phyloP scores from a whole-genome alignment of 2,888 invertebrate genomes.

The Hipparchia semele region DNA sequence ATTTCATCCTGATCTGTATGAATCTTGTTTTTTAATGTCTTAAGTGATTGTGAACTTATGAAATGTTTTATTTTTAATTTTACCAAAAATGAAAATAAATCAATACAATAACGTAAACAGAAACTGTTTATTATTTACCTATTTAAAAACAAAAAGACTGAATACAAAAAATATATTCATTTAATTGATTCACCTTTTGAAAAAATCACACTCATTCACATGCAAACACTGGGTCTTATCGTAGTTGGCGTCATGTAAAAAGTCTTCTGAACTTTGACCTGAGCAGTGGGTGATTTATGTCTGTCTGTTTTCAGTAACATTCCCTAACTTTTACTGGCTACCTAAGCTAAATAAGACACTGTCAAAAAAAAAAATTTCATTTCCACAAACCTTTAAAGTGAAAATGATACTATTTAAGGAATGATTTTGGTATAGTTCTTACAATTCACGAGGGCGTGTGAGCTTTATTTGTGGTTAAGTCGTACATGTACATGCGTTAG shows the following conservation, averaged over 20 bases:
- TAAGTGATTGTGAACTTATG: conserved; percentile 80
- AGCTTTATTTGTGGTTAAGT: too few relatives aligned
- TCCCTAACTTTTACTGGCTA: too few relatives aligned
- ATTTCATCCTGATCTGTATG: conserved; percentile 82
- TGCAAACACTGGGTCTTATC: neutral
- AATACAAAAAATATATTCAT: conserved; percentile 34
- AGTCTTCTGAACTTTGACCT: too few relatives aligned
- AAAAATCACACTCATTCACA: conserved; percentile 31
- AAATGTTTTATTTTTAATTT: conserved; percentile 56
- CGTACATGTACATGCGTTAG: too few relatives aligned
- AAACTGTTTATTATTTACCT: conserved; percentile 34
- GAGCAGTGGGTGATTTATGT: too few relatives aligned
- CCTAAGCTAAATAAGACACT: too few relatives aligned
- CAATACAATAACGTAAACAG: conserved; percentile 66
- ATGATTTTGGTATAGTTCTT: too few relatives aligned
- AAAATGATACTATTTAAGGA: too few relatives aligned
- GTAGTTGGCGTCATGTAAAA: neutral
- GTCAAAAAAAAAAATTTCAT: too few relatives aligned
- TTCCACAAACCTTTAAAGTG: too few relatives aligned
- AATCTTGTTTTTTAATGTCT: conserved; percentile 71
- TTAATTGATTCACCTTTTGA: conserved; percentile 30
- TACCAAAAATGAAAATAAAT: conserved; percentile 82
- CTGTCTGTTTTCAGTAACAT: too few relatives aligned
- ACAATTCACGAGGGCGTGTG: too few relatives aligned
- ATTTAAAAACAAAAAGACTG: conserved; percentile 41